Percentiles rank a stretch among this genome's conserved stretches.
phyloP scores from a whole-genome alignment of 2,797 vertebrate genomes.

The Chelon labrosus region DNA sequence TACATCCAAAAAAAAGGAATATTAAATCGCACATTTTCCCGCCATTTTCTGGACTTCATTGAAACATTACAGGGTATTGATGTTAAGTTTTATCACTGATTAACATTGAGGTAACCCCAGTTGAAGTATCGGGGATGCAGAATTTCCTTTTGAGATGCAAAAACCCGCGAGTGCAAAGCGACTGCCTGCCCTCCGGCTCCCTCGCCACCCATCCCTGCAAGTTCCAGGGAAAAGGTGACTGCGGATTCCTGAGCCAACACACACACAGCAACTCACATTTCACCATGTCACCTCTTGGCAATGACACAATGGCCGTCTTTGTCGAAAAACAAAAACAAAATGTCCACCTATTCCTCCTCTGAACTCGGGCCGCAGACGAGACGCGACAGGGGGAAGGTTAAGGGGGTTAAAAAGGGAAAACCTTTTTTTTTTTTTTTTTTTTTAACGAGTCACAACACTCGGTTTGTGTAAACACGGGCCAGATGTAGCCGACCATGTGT shows the following conservation, averaged over 20 bases:
- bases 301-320: constrained; percentile 80
- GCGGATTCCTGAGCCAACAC: constrained; percentile 75
- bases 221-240: constrained; percentile 58
- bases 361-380: not conserved
- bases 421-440: constrained; percentile 31
- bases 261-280: constrained; percentile 81
- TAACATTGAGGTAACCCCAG: no score
- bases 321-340: constrained; percentile 79
- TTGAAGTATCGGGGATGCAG: no score
- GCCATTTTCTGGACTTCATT: no score
- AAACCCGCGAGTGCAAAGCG: not conserved
- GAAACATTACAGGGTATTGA: no score
- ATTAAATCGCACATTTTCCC: no score
- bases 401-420: constrained; percentile 52
- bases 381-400: constrained; percentile 45
- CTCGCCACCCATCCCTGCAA: constrained; percentile 39
- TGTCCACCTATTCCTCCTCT: constrained; percentile 45
- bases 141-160: not conserved
- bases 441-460: constrained; percentile 71
- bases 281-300: constrained; percentile 82
- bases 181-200: constrained; percentile 31
- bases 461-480: constrained; percentile 73
- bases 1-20: no score
- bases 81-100: no score
- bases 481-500: constrained; percentile 61